These are phyloP conservation scores for Ptychodera flava DNA, from an alignment of 35 echinoderm and acorn worm genomes.

Conservation along the genomic window DNA sequence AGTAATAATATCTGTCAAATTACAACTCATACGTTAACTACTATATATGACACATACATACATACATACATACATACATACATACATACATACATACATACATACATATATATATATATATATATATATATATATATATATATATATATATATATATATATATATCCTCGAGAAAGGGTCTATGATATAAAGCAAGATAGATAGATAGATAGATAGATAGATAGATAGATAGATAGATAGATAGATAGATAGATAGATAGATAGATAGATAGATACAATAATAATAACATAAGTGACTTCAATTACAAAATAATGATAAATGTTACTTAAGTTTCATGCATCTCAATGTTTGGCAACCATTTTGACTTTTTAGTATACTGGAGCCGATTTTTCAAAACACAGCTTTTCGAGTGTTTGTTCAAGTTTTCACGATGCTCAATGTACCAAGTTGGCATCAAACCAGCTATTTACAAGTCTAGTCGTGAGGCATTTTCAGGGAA, in stretches of 20 bases:
- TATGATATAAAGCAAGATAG: not conserved
- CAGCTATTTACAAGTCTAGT: too few species aligned
- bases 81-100: not conserved
- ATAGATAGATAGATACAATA: not conserved
- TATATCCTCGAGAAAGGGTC: not conserved
- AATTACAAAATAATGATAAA: not conserved
- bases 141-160: constrained; percentile 3
- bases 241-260: not conserved
- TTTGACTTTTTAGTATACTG: too few species aligned
- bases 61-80: not conserved
- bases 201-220: not conserved
- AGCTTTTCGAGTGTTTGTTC: too few species aligned
- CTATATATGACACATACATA: too few species aligned
- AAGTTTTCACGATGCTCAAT: too few species aligned
- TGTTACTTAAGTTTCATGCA: not conserved
- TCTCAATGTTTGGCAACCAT: too few species aligned
- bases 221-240: not conserved
- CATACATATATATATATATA: not conserved
- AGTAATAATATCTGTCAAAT: too few species aligned
- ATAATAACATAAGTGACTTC: not conserved
- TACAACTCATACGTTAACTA: too few species aligned
- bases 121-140: constrained; percentile 3
- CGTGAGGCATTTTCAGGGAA: too few species aligned
- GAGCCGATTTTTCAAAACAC: too few species aligned
- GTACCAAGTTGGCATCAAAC: too few species aligned